Evolutionary conservation across 1,140 invertebrate genomes (phyloP).

Genomic region (Megalonaias nervosa): DNA sequence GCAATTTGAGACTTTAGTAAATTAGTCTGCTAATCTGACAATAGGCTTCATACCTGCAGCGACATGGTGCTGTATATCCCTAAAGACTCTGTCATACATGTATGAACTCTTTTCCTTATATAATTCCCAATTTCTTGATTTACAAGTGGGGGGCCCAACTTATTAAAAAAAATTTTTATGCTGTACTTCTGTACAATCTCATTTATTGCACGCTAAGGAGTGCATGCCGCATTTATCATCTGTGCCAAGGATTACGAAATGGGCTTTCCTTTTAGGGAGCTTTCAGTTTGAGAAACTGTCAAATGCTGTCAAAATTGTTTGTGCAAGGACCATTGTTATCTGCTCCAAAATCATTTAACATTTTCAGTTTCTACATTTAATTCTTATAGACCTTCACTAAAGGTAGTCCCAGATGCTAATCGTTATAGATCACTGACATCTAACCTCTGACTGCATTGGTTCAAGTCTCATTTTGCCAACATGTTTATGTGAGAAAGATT

Average conservation of each 20-base stretch:
- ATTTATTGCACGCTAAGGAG: slow-evolving; percentile 4
- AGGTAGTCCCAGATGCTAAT: too few species aligned
- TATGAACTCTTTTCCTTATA: slow-evolving; percentile 1
- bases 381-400: too few species aligned
- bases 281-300: slow-evolving; percentile 12
- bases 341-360: too few species aligned
- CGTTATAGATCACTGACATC: too few species aligned
- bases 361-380: too few species aligned
- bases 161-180: slow-evolving; percentile 8
- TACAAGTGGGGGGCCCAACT: neutral
- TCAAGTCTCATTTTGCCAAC: too few species aligned
- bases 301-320: neutral
- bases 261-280: neutral
- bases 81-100: slow-evolving; percentile 1
- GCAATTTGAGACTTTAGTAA: too few species aligned
- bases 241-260: slow-evolving; percentile 10
- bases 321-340: too few species aligned
- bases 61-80: slow-evolving; percentile 18
- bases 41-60: slow-evolving; percentile 3
- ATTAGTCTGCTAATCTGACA: too few species aligned
- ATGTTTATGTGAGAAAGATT: too few species aligned
- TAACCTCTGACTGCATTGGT: too few species aligned
- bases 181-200: neutral
- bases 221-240: slow-evolving; percentile 19
- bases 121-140: slow-evolving; percentile 23